A percentile compares a stretch with the other conserved stretches of the same genome.
These are phyloP conservation scores for Pectinophora gossypiella DNA, from an alignment of 1,140 invertebrate species.

Conservation along the genomic window DNA sequence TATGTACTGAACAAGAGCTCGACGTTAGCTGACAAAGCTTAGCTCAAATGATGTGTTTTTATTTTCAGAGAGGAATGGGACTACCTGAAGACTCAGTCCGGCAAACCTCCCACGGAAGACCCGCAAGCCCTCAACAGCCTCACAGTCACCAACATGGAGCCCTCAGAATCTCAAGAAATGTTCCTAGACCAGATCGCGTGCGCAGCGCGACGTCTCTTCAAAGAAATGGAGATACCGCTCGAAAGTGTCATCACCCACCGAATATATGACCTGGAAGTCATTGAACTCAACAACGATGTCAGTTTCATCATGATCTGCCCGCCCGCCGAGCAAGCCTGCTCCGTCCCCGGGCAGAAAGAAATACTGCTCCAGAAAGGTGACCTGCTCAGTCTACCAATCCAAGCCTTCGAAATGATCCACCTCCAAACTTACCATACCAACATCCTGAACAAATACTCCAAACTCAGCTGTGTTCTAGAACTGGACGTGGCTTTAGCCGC, in stretches of 20 bases:
- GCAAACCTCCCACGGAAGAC: slow-evolving; percentile 48
- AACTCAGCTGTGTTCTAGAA: slow-evolving; percentile 94
- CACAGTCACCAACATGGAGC: slow-evolving; percentile 65
- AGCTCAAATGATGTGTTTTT: no score
- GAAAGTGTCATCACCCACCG: slow-evolving; percentile 83
- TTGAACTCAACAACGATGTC: slow-evolving; percentile 91
- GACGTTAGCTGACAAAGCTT: no score
- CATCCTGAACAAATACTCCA: slow-evolving; percentile 91
- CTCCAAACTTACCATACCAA: slow-evolving; percentile 92
- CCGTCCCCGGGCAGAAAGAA: slow-evolving; percentile 91
- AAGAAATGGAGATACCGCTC: slow-evolving; percentile 85
- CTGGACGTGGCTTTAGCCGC: slow-evolving; percentile 94
- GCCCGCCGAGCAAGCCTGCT: slow-evolving; percentile 91
- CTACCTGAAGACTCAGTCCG: slow-evolving; percentile 79
- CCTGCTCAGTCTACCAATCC: slow-evolving; percentile 89
- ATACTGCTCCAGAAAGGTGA: slow-evolving; percentile 87
- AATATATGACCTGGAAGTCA: slow-evolving; percentile 93
- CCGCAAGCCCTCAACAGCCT: slow-evolving; percentile 68
- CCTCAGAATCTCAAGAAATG: slow-evolving; percentile 84
- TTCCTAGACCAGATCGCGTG: slow-evolving; percentile 85
- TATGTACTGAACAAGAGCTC: no score
- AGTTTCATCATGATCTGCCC: slow-evolving; percentile 94
- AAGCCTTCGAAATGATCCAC: slow-evolving; percentile 94
- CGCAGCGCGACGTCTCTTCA: slow-evolving; percentile 83
- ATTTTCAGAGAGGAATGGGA: slow-evolving; percentile 92